Base-by-base conservation (phyloP, 1,140 invertebrate species). In the Acromyrmex charruanus region DNA sequence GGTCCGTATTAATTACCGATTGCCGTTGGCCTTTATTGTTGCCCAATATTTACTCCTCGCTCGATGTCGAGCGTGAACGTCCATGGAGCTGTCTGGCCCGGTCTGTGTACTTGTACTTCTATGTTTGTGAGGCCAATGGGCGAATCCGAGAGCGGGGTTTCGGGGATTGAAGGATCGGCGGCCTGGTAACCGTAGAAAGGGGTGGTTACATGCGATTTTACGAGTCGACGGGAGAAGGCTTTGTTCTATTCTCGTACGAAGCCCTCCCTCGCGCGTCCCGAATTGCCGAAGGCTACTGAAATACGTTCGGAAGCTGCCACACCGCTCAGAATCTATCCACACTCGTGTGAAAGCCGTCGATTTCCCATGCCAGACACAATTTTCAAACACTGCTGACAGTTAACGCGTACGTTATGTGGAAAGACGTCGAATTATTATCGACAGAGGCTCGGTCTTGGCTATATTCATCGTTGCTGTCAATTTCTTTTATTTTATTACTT, bases 21-120 rank as follows among this genome's bases (percentile, higher is more conserved):
- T 81, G 80, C 79, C 91, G 91, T 92, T 92, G 89, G 91, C 89
- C 88, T 89, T 90, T 92, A 92, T 92, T 92, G 90, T 92, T 91
- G 85, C 81, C 88, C 86, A 92, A 92, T 92, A 92, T 92, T 92
- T 92, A 89, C 84, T 85, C 88, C 89, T 87, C 88, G 92, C 91
- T 92, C 90, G 87, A 92, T 92, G 91, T 81, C 75, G 80, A 84
- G 68, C 75, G 25, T 25, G 74, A 61, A 18, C 69, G 80, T 55
- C 39, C 66, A 51, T 51, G 80, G 69, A 75, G 55, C 44, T 74
- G 80, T 84, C 72, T 71, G 65, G 72, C 16, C 53, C 16, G 39
- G 18, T 44, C 69, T 75, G 58, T 75, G 80, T 75, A 61, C 80
- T 84, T 35, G 69, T 35, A 75, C 55, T 75, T 84, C 39, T 61